Percentiles rank a stretch among this genome's conserved stretches.
phyloP scores from a whole-genome alignment of 2,113 vertebrate genomes.

The Peromyscus californicus region DNA sequence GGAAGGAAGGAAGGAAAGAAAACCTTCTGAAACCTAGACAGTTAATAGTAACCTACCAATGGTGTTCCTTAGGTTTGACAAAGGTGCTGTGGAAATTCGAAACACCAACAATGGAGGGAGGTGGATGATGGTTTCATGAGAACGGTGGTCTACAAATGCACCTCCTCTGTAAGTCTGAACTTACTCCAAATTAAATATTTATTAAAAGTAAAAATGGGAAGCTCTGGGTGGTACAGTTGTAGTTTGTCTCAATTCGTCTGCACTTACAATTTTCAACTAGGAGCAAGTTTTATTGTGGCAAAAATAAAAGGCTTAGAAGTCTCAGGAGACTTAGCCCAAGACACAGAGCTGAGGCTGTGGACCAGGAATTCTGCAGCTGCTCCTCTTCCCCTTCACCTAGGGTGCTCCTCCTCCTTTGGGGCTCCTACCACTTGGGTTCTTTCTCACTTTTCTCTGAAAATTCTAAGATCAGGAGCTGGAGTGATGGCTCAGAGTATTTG shows the following conservation, averaged over 20 bases:
- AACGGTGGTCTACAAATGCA: not conserved
- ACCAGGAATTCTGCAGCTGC: slow-evolving; percentile 43
- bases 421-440: not conserved
- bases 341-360: slow-evolving; percentile 24
- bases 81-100: not conserved
- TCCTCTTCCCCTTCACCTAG: not conserved
- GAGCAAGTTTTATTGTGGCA: slow-evolving; percentile 18
- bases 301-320: not conserved
- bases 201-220: not conserved
- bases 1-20: rapidly evolving
- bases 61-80: not conserved
- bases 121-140: not conserved
- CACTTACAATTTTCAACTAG: slow-evolving; percentile 53
- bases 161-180: not conserved
- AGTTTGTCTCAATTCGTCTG: not conserved
- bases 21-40: not conserved
- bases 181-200: not conserved
- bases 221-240: not conserved
- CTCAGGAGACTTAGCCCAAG: slow-evolving; percentile 49
- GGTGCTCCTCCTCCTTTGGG: not conserved
- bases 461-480: not conserved
- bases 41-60: not conserved
- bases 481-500: not conserved
- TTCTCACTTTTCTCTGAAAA: not conserved
- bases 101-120: not conserved